These are phyloP conservation scores for Aeoliscus strigatus DNA, from an alignment of 2,797 vertebrate genomes.

Conservation along the genomic window DNA sequence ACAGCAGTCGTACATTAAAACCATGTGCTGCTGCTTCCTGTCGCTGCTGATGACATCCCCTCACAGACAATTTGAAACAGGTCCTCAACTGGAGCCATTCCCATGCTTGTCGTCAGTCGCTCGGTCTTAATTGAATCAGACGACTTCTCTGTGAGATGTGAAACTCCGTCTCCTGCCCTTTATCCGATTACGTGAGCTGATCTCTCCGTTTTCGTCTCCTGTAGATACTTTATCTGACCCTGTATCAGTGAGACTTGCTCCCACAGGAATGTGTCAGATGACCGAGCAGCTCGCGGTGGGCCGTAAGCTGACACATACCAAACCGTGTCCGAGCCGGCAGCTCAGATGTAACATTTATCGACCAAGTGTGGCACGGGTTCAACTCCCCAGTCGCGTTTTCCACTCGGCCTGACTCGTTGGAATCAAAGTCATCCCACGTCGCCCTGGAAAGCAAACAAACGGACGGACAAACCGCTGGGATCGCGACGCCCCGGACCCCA, in stretches of 20 bases:
- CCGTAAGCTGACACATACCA: slow-evolving; percentile 41
- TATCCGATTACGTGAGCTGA: no score
- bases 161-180: no score
- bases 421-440: slow-evolving; percentile 18
- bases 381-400: slow-evolving; percentile 54
- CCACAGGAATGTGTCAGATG: slow-evolving; percentile 54
- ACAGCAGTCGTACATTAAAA: no score
- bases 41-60: no score
- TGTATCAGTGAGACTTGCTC: slow-evolving; percentile 17
- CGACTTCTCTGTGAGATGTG: no score
- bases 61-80: no score
- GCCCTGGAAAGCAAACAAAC: slow-evolving; percentile 52
- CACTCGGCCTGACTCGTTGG: slow-evolving; percentile 29
- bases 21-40: no score
- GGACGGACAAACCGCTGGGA: slow-evolving; percentile 22
- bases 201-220: no score
- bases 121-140: no score
- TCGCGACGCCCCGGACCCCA: slow-evolving; percentile 18
- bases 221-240: neutral
- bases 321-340: slow-evolving; percentile 14
- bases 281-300: slow-evolving; percentile 36
- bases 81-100: no score
- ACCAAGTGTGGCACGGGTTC: slow-evolving; percentile 31
- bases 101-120: no score
- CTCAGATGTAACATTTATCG: slow-evolving; percentile 38